Base-by-base conservation (phyloP, 2,888 invertebrate genomes). In the Dendrolimus pini region DNA sequence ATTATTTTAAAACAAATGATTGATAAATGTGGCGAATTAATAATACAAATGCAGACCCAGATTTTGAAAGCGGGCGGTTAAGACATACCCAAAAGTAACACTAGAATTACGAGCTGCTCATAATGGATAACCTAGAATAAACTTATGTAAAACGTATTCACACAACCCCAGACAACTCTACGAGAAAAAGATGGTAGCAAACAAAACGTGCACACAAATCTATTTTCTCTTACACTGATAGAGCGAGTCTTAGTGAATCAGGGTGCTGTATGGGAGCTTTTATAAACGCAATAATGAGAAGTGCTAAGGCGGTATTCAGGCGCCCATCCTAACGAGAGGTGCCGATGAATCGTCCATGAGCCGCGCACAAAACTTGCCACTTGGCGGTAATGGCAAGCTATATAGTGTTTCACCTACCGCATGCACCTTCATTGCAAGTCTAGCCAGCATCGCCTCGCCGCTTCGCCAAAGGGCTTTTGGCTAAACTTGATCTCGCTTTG, bases 211-310 rank as follows among this genome's bases (percentile, higher is more conserved):
- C 80, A 80, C 87, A 89, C 87, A 89, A 88, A 87, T 78, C 87
- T 86, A 85, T 89, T 89, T 89, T 85, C 85, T 84, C 85, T 90
- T 89, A 88, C 86, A 88, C 78, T 75, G 75, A 76, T 80, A 71
- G 72, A 79, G 82, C 82, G 77, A 75, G 82, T 82, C 84, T 88
- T 88, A 84, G 86, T 87, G 84, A 86, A 88, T 86, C 86, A 82
- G 75, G 77, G 72, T 76, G 77, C 79, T 89, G 79, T 88, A 89
- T 88, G 78, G 85, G 71, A 75, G 86, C 86, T 79, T 89, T 89
- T 89, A 89, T 89, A 89, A 89, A 89, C 88, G 89, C 88, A 89
- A 89, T 90, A 90, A 90, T 88, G 88, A 89, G 89, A 74, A 89
- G 85, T 85, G 82, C 82, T 82, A 84, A 87, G 82, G 83, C 83